Base-by-base conservation (phyloP, 2,797 vertebrate genomes). In the Anabas testudineus region DNA sequence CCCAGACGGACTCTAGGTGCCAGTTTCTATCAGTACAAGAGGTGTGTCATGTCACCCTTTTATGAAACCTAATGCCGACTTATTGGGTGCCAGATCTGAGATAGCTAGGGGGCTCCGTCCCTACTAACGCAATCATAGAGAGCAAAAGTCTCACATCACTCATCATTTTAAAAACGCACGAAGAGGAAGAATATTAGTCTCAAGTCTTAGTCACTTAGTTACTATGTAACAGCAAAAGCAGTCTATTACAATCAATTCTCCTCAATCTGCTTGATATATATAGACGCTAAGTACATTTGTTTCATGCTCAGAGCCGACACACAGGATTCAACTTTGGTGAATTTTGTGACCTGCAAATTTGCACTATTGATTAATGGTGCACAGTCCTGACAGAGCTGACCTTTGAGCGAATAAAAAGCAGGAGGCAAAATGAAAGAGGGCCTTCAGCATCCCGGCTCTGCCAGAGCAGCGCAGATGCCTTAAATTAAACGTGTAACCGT, bases 21-120 rank as follows among this genome's bases (percentile, higher is more conserved):
- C 85, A 69, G 59, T 83, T 84, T 82, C 67, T 66, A 80, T 84
- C 84, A 87, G 79, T 56, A 48, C 67, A 66, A 61, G 77, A 83
- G 81, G 73, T 82, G 84, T 77, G 82, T 89, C 83, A 69, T 84
- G 84, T 87, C 83, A 67, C 74, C 64, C 62, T 74, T 86, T 82
- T 70, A 76, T 87, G 80, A 87, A 89, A 90, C 76, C 60, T 58
- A 74, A 85, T 71, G 69, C 79, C 68, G 67, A 59, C 60, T 70
- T 74, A 65, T 80, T 64, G 74, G 61, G 55, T 37, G 75, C 73
- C 71, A 70, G 77, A 81, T 83, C 69, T 48, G 70, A 67, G 79
- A 77, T 62, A 72, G 78, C 68, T 62, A 78, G 61, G 65, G 62
- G 73, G 42, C 61, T 34, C 49, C 16, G 12, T 70, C 65, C 48